Evolutionary conservation across 2,888 invertebrate species (phyloP).

Genomic region (Drosophila ustulata): DNA sequence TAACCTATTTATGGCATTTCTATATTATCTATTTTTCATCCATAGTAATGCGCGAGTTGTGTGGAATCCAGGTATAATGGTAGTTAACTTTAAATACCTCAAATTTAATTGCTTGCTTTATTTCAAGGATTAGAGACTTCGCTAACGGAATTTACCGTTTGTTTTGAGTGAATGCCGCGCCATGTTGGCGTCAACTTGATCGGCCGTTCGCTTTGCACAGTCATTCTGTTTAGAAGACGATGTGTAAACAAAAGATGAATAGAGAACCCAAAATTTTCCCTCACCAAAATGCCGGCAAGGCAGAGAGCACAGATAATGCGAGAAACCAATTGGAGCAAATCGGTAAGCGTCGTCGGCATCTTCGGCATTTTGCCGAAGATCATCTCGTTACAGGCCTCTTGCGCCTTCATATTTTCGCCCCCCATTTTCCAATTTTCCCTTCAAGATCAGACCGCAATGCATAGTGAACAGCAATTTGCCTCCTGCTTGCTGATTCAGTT

Average conservation of each 20-base stretch:
- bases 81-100: not conserved
- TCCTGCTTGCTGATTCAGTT: slow-evolving; percentile 78
- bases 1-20: not conserved
- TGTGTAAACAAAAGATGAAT: slow-evolving; percentile 60
- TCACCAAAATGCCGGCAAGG: slow-evolving; percentile 40
- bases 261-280: slow-evolving; percentile 14
- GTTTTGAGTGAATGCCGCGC: not conserved
- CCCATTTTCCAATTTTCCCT: slow-evolving; percentile 28
- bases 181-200: slow-evolving; percentile 10
- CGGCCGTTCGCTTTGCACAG: not conserved
- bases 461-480: slow-evolving; percentile 26
- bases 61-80: not conserved
- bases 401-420: slow-evolving; percentile 25
- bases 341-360: slow-evolving; percentile 24
- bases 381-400: slow-evolving; percentile 19
- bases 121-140: not conserved
- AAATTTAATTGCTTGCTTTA: not conserved
- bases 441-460: slow-evolving; percentile 40
- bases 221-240: slow-evolving; percentile 60
- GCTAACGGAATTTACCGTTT: not conserved
- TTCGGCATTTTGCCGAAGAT: slow-evolving; percentile 33
- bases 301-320: slow-evolving; percentile 12
- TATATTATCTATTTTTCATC: not conserved
- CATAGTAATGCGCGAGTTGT: not conserved
- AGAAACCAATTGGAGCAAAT: slow-evolving; percentile 24